Conservation (phyloP, 2,113 vertebrate genomes). For the Corythaixoides concolor region DNA sequence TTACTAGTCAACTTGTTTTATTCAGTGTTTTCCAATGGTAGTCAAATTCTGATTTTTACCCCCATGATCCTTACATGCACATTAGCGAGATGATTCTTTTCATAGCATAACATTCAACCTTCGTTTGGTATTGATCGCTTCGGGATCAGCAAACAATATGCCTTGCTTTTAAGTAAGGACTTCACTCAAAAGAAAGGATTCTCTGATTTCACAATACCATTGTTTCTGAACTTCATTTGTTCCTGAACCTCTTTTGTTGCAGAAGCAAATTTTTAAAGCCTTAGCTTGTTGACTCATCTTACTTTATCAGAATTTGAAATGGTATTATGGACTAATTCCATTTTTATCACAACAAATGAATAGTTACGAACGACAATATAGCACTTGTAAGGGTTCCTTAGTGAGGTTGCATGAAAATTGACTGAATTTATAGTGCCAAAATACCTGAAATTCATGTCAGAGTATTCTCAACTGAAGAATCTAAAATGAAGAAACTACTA, state of each 20-base stretch:
- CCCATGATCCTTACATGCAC: background rate
- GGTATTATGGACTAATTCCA: background rate
- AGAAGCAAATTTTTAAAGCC: background rate
- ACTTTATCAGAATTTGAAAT: background rate
- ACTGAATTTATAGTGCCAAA: background rate
- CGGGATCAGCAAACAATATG: background rate
- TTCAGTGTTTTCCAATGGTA: constrained; percentile 37
- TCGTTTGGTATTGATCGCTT: background rate
- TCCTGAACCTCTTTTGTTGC: background rate
- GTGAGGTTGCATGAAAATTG: background rate
- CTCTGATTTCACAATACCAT: background rate
- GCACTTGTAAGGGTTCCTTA: background rate
- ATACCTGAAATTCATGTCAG: background rate
- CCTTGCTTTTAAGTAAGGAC: background rate
- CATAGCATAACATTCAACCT: background rate
- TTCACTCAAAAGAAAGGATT: background rate
- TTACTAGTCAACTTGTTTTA: constrained; percentile 41
- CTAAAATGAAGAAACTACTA: background rate
- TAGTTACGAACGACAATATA: background rate
- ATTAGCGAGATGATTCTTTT: constrained; percentile 15
- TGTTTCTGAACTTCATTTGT: background rate
- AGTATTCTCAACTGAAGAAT: background rate
- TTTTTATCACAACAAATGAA: background rate
- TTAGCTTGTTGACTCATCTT: background rate
- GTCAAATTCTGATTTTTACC: constrained; percentile 1